These are phyloP conservation scores for Mechanitis mazaeus DNA, from an alignment of 2,888 invertebrate genomes.

Conservation along the genomic window DNA sequence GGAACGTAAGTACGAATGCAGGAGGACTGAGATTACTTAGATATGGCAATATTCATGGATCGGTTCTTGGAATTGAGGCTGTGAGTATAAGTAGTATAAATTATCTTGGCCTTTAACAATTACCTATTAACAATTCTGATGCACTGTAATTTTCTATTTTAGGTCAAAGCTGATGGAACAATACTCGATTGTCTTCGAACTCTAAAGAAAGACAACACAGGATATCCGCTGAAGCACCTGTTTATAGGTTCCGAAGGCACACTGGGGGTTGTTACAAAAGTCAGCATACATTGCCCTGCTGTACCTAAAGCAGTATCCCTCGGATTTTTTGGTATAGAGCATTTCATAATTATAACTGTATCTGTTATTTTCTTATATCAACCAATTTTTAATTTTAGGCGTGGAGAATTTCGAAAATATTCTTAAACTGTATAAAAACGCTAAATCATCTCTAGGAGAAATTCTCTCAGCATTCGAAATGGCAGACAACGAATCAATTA, in stretches of 20 bases:
- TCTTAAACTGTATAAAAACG: conserved; percentile 83
- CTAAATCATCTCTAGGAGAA: conserved; percentile 88
- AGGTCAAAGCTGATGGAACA: conserved; percentile 91
- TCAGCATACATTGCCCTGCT: conserved; percentile 92
- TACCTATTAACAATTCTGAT: too few species aligned
- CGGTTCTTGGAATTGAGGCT: conserved; percentile 92
- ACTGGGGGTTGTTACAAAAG: conserved; percentile 94
- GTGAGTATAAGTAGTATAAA: conserved; percentile 71
- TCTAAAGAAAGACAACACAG: conserved; percentile 97
- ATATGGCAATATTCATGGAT: conserved; percentile 96
- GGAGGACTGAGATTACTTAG: conserved; percentile 95
- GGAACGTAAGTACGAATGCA: conserved; percentile 97
- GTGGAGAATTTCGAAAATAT: conserved; percentile 87
- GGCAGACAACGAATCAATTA: conserved; percentile 87
- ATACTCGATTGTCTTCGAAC: conserved; percentile 89
- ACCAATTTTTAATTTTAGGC: conserved; percentile 63
- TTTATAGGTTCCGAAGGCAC: conserved; percentile 99
- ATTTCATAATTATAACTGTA: too few species aligned
- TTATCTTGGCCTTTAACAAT: too few species aligned
- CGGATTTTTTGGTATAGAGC: conserved; percentile 86
- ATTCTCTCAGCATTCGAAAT: conserved; percentile 97
- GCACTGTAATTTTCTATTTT: conserved; percentile 18
- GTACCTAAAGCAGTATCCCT: conserved; percentile 88
- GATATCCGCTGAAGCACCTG: conserved; percentile 96
- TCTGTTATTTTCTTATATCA: too few species aligned